Evolutionary conservation across 2,113 vertebrate species (phyloP).

Genomic region (Sphaerodactylus townsendi): DNA sequence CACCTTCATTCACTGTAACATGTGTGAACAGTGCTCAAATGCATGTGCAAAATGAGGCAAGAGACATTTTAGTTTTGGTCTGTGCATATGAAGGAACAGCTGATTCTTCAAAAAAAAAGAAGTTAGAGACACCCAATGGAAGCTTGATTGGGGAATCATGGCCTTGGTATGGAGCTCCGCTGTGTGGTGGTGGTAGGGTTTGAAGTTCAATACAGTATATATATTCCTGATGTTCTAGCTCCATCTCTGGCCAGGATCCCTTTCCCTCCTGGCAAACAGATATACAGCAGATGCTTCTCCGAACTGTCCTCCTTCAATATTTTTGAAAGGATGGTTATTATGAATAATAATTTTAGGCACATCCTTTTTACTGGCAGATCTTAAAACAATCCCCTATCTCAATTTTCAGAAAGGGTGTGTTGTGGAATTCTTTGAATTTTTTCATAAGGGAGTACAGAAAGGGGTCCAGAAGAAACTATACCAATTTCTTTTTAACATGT

Average conservation of each 20-base stretch:
- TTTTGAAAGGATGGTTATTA: background rate
- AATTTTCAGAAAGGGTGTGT: background rate
- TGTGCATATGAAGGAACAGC: too few relatives aligned
- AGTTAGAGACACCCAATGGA: too few relatives aligned
- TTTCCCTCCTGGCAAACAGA: background rate
- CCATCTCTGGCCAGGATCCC: too few relatives aligned
- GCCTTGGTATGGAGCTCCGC: too few relatives aligned
- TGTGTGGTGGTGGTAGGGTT: too few relatives aligned
- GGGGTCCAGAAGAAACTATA: background rate
- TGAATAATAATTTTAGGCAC: background rate
- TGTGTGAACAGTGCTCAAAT: too few relatives aligned
- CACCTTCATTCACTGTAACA: too few relatives aligned
- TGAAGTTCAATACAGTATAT: background rate
- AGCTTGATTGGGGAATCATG: too few relatives aligned
- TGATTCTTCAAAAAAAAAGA: too few relatives aligned
- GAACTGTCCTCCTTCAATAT: background rate
- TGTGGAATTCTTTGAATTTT: background rate
- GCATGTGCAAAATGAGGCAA: too few relatives aligned
- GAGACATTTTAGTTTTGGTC: too few relatives aligned
- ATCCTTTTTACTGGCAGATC: background rate
- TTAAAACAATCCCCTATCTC: background rate
- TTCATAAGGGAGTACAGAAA: background rate
- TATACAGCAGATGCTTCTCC: background rate
- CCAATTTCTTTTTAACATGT: background rate
- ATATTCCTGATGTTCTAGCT: background rate